These are phyloP conservation scores for Osmerus mordax DNA, from an alignment of 2,113 vertebrate genomes.

Conservation along the genomic window DNA sequence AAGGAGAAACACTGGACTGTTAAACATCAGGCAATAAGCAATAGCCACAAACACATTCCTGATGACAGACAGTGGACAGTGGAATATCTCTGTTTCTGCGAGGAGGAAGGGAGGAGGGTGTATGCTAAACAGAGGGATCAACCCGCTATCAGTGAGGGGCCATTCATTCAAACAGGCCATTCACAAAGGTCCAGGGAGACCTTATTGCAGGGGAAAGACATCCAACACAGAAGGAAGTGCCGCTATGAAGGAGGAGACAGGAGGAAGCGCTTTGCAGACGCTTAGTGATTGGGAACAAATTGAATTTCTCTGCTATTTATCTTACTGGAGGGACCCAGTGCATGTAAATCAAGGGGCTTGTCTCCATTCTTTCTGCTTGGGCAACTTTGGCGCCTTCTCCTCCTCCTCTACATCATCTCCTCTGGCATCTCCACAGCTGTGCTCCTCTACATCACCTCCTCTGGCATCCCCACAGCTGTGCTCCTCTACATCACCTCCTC, in stretches of 20 bases:
- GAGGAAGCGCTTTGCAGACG: constrained; percentile 11
- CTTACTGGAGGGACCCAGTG: constrained; percentile 9
- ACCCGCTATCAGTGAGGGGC: background rate
- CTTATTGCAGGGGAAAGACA: constrained; percentile 11
- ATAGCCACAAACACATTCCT: background rate
- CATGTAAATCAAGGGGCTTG: constrained; percentile 14
- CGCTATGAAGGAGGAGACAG: background rate
- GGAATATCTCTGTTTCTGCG: too few relatives aligned
- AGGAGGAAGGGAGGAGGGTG: background rate
- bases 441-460: too few relatives aligned
- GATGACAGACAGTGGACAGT: too few relatives aligned
- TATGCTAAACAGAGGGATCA: background rate
- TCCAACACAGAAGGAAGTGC: background rate
- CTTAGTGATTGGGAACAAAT: constrained; percentile 24
- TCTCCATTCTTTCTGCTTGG: background rate
- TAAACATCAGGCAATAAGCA: too few relatives aligned
- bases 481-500: too few relatives aligned
- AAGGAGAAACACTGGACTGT: too few relatives aligned
- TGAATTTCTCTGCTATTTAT: constrained; percentile 15
- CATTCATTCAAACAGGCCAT: background rate
- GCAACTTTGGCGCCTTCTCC: background rate
- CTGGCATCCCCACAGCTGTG: background rate
- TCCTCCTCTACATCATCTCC: too few relatives aligned
- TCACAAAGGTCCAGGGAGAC: constrained; percentile 7
- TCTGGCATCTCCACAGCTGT: too few relatives aligned